Percentiles rank a stretch among this genome's conserved stretches.
Evolutionary conservation across 2,888 invertebrate genomes (phyloP).

Genomic region (Xylota segnis): DNA sequence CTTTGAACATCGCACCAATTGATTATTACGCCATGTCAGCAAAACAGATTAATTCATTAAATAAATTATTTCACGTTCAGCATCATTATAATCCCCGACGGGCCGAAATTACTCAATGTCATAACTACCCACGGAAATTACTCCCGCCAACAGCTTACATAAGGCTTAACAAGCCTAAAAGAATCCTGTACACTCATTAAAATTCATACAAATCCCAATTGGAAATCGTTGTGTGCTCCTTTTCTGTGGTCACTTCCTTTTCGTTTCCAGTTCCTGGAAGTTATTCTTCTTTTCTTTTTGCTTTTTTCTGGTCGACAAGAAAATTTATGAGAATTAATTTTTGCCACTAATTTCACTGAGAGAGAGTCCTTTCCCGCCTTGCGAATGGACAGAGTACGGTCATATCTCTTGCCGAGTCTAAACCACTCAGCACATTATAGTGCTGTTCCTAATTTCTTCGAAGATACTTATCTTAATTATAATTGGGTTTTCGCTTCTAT

Average conservation of each 20-base stretch:
- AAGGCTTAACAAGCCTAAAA: conserved; percentile 65
- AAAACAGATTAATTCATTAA: conserved; percentile 72
- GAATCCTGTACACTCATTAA: conserved; percentile 67
- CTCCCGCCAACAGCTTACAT: conserved; percentile 64
- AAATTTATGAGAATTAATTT: conserved; percentile 76
- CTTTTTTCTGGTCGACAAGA: conserved; percentile 9
- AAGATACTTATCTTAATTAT: conserved; percentile 77
- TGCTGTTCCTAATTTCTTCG: conserved; percentile 75
- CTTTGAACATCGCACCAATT: conserved; percentile 50
- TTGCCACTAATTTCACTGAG: conserved; percentile 69
- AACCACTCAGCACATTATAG: conserved; percentile 77
- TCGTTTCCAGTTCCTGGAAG: neutral
- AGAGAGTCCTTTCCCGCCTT: conserved; percentile 32
- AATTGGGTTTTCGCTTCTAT: conserved; percentile 75
- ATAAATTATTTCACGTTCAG: conserved; percentile 67
- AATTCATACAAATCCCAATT: conserved; percentile 76
- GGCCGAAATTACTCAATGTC: conserved; percentile 65
- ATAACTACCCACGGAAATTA: conserved; percentile 60
- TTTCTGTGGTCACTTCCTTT: conserved; percentile 52
- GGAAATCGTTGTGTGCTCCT: conserved; percentile 45
- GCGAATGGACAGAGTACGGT: conserved; percentile 17
- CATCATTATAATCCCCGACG: conserved; percentile 68
- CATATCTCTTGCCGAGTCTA: conserved; percentile 72
- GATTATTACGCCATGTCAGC: conserved; percentile 61
- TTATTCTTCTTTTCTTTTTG: conserved; percentile 1